These are phyloP conservation scores for Acleris cristana DNA, from an alignment of 2,888 invertebrate genomes.

Conservation along the genomic window DNA sequence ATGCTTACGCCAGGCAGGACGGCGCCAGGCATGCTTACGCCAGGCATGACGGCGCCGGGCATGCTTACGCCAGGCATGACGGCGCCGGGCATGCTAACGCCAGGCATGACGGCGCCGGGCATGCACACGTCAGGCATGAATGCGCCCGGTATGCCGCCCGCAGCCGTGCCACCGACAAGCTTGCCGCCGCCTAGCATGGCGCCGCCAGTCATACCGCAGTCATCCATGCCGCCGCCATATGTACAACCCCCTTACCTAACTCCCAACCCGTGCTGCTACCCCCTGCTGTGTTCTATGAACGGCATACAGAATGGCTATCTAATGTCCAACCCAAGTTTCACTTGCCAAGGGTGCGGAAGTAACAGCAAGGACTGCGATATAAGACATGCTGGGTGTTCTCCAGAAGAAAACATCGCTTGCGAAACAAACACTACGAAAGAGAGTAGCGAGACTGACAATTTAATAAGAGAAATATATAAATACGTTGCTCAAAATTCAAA, in stretches of 20 bases:
- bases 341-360: conserved; percentile 59
- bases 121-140: no score
- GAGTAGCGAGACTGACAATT: conserved; percentile 63
- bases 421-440: conserved; percentile 42
- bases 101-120: conserved; percentile 14
- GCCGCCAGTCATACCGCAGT: no score
- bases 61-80: conserved; percentile 14
- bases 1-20: conserved; percentile 35
- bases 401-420: conserved; percentile 44
- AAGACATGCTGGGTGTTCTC: conserved; percentile 36
- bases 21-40: no score
- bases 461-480: conserved; percentile 76
- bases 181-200: background rate
- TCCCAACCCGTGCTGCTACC: conserved; percentile 67
- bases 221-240: conserved; percentile 36
- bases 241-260: conserved; percentile 52
- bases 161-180: no score
- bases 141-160: no score
- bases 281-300: conserved; percentile 66
- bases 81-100: conserved; percentile 40
- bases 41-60: conserved; percentile 37
- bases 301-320: conserved; percentile 64
- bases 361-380: conserved; percentile 49
- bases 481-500: conserved; percentile 62
- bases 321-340: conserved; percentile 60